Evolutionary conservation across 2,888 invertebrate species (phyloP).

Genomic region (Antitype chi): DNA sequence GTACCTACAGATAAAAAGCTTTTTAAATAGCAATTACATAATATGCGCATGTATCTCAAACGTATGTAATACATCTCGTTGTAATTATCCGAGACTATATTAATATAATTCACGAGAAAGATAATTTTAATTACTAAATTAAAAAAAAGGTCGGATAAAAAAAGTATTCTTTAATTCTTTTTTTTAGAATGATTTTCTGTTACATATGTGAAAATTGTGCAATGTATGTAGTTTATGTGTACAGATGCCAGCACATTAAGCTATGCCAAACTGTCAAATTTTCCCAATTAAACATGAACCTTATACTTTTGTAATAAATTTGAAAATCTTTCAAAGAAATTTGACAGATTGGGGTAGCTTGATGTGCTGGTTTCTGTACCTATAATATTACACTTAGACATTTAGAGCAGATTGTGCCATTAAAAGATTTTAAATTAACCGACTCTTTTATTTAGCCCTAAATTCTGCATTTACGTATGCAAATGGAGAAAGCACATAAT

Average conservation of each 20-base stretch:
- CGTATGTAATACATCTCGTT: background rate
- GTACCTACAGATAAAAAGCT: background rate
- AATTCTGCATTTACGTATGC: background rate
- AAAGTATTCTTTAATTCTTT: background rate
- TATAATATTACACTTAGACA: constrained; percentile 7
- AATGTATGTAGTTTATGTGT: constrained; percentile 10
- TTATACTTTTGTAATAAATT: no score
- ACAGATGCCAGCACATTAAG: no score
- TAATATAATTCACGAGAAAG: background rate
- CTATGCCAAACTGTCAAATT: no score
- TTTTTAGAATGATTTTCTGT: constrained; percentile 8
- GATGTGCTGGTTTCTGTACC: no score
- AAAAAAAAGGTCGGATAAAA: background rate
- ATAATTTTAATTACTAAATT: background rate
- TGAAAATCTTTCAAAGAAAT: no score
- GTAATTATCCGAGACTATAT: background rate
- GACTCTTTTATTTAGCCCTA: constrained; percentile 1
- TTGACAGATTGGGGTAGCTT: no score
- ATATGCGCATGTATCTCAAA: background rate
- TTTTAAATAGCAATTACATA: background rate
- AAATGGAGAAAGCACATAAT: background rate
- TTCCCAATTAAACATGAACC: no score
- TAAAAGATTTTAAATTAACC: constrained; percentile 29
- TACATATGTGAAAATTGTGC: constrained; percentile 1
- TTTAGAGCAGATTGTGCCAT: constrained; percentile 39